These are phyloP conservation scores for Psittacula derbiana DNA, from an alignment of 2,797 vertebrate genomes.

Conservation along the genomic window DNA sequence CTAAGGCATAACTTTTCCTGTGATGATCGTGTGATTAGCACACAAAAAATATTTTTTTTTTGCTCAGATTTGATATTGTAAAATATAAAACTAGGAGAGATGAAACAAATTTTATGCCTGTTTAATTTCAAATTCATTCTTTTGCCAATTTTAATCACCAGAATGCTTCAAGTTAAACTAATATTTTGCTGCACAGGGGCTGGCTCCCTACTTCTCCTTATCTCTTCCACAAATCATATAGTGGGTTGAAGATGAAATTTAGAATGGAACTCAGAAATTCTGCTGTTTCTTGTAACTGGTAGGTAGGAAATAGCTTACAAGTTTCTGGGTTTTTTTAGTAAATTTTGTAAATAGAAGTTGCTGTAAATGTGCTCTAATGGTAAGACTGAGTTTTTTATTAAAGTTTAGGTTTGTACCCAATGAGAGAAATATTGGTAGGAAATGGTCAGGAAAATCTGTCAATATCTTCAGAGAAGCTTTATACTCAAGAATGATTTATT, in stretches of 20 bases:
- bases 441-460: not conserved
- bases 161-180: not conserved
- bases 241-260: not conserved
- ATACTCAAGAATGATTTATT: not conserved
- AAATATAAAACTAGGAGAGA: not conserved
- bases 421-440: not conserved
- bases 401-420: not conserved
- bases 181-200: not conserved
- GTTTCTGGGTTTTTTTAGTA: not conserved
- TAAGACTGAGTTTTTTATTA: not conserved
- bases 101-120: not conserved
- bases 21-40: accelerated
- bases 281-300: not conserved
- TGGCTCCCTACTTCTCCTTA: not conserved
- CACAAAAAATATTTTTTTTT: not conserved
- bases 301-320: not conserved
- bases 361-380: not conserved
- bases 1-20: not conserved
- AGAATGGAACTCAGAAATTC: not conserved
- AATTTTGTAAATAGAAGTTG: not conserved
- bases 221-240: not conserved
- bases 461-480: not conserved
- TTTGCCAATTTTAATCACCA: not conserved
- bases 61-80: not conserved
- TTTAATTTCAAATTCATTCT: not conserved